Evolutionary conservation across 23 tunicate species (phyloP).

Genomic region (Phallusia fumigata): DNA sequence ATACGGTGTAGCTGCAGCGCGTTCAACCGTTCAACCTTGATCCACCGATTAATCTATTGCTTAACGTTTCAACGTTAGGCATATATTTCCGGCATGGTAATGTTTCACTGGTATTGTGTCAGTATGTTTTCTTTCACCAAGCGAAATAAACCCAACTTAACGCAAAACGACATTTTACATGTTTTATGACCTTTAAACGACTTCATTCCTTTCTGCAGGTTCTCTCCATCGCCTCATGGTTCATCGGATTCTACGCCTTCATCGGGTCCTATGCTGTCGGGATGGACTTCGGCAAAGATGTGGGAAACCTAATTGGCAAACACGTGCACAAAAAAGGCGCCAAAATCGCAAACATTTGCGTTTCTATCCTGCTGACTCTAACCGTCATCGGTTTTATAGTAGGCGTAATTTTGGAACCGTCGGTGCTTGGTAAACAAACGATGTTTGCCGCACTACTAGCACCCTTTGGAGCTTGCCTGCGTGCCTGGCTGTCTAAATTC

Average conservation of each 20-base stretch:
- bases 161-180: too few relatives aligned
- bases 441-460: slow-evolving; percentile 44
- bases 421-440: slow-evolving; percentile 14
- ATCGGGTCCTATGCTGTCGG: slow-evolving; percentile 57
- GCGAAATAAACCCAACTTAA: too few relatives aligned
- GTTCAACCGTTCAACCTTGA: too few relatives aligned
- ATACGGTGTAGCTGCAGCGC: too few relatives aligned
- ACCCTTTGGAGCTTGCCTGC: slow-evolving; percentile 49
- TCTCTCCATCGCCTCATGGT: slow-evolving; percentile 32
- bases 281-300: slow-evolving; percentile 43
- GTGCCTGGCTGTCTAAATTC: slow-evolving; percentile 22
- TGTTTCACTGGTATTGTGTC: too few relatives aligned
- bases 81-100: too few relatives aligned
- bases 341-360: slow-evolving; percentile 25
- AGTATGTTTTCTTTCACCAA: too few relatives aligned
- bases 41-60: too few relatives aligned
- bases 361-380: slow-evolving; percentile 9
- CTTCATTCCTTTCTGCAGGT: slow-evolving; percentile 10
- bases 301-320: slow-evolving; percentile 13
- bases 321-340: slow-evolving; percentile 25
- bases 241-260: slow-evolving; percentile 51
- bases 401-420: slow-evolving; percentile 38
- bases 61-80: too few relatives aligned
- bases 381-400: slow-evolving; percentile 37
- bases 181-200: too few relatives aligned